Conservation (phyloP, 2,113 vertebrate genomes). For the Salvelinus alpinus region DNA sequence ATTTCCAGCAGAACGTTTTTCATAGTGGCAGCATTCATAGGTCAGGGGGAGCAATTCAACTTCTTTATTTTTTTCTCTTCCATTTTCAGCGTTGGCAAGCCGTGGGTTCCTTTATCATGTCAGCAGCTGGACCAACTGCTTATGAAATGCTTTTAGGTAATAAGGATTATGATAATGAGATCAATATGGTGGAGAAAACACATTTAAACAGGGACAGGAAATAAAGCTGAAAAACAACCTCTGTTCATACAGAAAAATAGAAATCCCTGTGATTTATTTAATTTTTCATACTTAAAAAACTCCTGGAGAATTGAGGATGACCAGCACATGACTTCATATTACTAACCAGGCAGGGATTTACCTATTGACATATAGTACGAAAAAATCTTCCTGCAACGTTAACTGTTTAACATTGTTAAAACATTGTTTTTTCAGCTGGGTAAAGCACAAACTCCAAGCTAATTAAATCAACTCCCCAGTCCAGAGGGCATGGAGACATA, state of each 20-base stretch:
- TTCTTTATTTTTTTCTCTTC: neutral
- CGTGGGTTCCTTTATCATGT: neutral
- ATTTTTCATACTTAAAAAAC: too few species aligned
- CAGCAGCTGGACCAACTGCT: constrained; percentile 11
- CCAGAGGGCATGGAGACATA: too few species aligned
- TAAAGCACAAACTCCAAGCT: too few species aligned
- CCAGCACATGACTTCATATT: too few species aligned
- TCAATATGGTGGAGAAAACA: neutral
- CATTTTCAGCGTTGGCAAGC: neutral
- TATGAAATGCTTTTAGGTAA: constrained; percentile 13
- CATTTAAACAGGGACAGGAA: neutral
- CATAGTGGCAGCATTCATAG: neutral
- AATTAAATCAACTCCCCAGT: too few species aligned
- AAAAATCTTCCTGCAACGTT: too few species aligned
- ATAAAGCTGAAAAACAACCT: neutral
- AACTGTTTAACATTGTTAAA: too few species aligned
- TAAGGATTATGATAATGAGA: neutral
- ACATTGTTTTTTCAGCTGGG: too few species aligned
- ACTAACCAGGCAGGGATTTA: too few species aligned
- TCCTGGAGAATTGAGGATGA: too few species aligned
- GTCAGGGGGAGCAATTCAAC: neutral
- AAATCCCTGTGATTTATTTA: neutral
- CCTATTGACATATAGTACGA: too few species aligned
- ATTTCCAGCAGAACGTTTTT: too few species aligned
- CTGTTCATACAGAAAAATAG: neutral